These are phyloP conservation scores for Cynaeus angustus DNA, from an alignment of 2,888 invertebrate species.

Conservation along the genomic window DNA sequence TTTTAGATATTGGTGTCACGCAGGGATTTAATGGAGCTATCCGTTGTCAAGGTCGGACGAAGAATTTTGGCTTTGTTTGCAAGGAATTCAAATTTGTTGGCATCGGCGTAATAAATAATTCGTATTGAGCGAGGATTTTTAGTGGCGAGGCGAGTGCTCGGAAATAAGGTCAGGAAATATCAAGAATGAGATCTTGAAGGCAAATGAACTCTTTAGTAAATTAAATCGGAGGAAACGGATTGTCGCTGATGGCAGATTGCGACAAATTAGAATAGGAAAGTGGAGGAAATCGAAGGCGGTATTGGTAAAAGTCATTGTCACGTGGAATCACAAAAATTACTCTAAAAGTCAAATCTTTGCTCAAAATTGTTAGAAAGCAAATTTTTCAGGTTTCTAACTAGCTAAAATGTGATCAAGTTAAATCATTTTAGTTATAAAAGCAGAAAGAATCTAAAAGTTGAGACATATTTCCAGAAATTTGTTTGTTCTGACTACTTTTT, in stretches of 20 bases:
- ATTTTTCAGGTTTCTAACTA: too few relatives aligned
- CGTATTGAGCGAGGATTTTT: slow-evolving; percentile 4
- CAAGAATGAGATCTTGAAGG: slow-evolving; percentile 8
- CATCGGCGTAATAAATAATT: background rate
- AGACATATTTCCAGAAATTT: too few relatives aligned
- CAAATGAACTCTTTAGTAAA: slow-evolving; percentile 26
- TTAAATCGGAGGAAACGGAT: slow-evolving; percentile 9
- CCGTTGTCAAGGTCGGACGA: slow-evolving; percentile 19
- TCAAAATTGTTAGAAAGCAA: too few relatives aligned
- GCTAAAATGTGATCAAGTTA: too few relatives aligned
- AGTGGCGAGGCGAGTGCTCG: background rate
- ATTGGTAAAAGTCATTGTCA: too few relatives aligned
- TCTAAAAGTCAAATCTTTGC: too few relatives aligned
- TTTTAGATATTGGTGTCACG: slow-evolving; percentile 33
- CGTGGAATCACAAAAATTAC: too few relatives aligned
- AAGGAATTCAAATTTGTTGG: slow-evolving; percentile 1
- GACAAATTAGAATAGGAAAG: too few relatives aligned
- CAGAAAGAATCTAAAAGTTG: too few relatives aligned
- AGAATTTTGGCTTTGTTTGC: slow-evolving; percentile 1
- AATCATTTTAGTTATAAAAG: too few relatives aligned
- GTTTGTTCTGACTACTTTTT: too few relatives aligned
- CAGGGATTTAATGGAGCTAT: slow-evolving; percentile 25
- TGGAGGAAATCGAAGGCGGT: too few relatives aligned
- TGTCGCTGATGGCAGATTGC: background rate
- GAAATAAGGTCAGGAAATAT: slow-evolving; percentile 25